A percentile compares a stretch with the other conserved stretches of the same genome.
Evolutionary conservation across 2,888 invertebrate species (phyloP).

Genomic region (Dasysyrphus albostriatus): DNA sequence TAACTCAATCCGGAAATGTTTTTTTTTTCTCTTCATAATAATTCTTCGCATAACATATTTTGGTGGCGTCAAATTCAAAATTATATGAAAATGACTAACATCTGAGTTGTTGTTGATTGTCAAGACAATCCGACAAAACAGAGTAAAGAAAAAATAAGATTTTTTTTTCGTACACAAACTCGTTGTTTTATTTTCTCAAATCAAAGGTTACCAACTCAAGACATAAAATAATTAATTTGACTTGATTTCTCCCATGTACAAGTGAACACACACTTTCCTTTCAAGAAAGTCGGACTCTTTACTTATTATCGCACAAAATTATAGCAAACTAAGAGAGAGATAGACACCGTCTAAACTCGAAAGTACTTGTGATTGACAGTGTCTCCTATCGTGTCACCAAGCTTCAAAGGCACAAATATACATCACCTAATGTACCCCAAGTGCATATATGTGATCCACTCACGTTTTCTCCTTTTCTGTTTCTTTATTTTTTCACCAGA

Average conservation of each 20-base stretch:
- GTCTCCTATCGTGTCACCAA: slow-evolving; percentile 51
- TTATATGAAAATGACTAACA: too few relatives aligned
- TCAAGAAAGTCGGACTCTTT: slow-evolving; percentile 38
- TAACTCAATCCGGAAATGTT: too few relatives aligned
- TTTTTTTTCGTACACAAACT: neutral
- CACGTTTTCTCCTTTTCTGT: slow-evolving; percentile 47
- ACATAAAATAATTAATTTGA: neutral
- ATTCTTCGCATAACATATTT: too few relatives aligned
- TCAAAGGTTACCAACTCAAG: neutral
- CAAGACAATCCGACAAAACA: too few relatives aligned
- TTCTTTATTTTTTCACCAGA: slow-evolving; percentile 13
- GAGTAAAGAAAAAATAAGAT: too few relatives aligned
- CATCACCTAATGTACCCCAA: slow-evolving; percentile 48
- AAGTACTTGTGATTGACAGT: slow-evolving; percentile 65
- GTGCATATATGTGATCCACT: slow-evolving; percentile 69
- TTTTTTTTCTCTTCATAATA: too few relatives aligned
- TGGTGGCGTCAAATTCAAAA: too few relatives aligned
- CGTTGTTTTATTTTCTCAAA: neutral
- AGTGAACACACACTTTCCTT: slow-evolving; percentile 43
- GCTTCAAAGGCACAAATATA: slow-evolving; percentile 44
- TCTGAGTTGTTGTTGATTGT: too few relatives aligned
- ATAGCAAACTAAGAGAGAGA: slow-evolving; percentile 1
- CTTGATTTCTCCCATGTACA: slow-evolving; percentile 14
- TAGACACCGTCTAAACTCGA: slow-evolving; percentile 34
- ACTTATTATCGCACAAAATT: slow-evolving; percentile 18